A percentile compares a stretch with the other conserved stretches of the same genome.
Evolutionary conservation across 2,888 invertebrate genomes (phyloP).

Genomic region (Pyrochroa serraticornis): DNA sequence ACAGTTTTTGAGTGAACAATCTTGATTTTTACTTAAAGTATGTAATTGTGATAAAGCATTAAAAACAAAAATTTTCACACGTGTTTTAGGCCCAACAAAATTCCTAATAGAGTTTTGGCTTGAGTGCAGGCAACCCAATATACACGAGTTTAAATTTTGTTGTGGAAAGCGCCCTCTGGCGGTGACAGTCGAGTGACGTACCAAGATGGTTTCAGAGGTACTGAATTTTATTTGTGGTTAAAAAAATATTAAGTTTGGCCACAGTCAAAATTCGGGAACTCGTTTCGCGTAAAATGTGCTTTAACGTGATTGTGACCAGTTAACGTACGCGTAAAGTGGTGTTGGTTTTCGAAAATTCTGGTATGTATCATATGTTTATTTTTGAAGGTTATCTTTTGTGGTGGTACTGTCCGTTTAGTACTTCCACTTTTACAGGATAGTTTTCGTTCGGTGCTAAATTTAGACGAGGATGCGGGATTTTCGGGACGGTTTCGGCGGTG

Average conservation of each 20-base stretch:
- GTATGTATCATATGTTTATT: conserved; percentile 32
- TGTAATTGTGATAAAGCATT: not conserved
- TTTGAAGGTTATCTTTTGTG: conserved; percentile 34
- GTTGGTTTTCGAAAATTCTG: conserved; percentile 7
- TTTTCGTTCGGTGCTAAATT: not conserved
- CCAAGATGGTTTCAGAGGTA: conserved; percentile 22
- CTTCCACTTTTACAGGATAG: conserved; percentile 14
- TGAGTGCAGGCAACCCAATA: not conserved
- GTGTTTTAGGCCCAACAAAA: no score
- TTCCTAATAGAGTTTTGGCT: not conserved
- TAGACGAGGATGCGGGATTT: not conserved
- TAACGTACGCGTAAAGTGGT: not conserved
- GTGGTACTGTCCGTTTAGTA: conserved; percentile 4
- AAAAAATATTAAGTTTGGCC: conserved; percentile 10
- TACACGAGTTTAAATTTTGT: not conserved
- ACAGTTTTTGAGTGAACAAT: conserved; percentile 75
- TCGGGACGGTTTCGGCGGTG: not conserved
- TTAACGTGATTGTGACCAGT: conserved; percentile 5
- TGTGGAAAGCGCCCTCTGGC: conserved; percentile 7
- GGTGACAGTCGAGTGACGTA: conserved; percentile 2
- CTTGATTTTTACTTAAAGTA: conserved; percentile 7
- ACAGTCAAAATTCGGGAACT: not conserved
- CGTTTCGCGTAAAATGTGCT: conserved; percentile 5
- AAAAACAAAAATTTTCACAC: not conserved
- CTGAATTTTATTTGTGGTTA: conserved; percentile 16